A percentile compares a stretch with the other conserved stretches of the same genome.
Evolutionary conservation across 2,888 invertebrate species (phyloP).

Genomic region (Caenorhabditis sinica): DNA sequence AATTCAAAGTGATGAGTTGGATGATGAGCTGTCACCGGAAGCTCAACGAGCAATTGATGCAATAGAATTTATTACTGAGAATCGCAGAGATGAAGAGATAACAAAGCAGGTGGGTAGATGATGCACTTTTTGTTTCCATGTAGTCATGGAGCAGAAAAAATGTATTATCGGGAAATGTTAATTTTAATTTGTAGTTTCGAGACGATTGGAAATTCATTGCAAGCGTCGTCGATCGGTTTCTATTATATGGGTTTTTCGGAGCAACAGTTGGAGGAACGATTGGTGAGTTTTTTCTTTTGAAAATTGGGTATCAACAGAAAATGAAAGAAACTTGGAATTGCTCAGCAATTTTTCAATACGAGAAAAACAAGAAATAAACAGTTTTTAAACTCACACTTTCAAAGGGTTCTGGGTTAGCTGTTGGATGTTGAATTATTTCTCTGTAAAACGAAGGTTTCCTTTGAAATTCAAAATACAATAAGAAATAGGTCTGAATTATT

Average conservation of each 20-base stretch:
- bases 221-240: constrained; percentile 85
- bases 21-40: constrained; percentile 70
- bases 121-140: neutral
- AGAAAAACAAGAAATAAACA: too few relatives aligned
- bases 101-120: constrained; percentile 79
- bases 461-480: too few relatives aligned
- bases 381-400: too few relatives aligned
- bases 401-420: too few relatives aligned
- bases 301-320: constrained; percentile 73
- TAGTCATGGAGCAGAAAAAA: neutral
- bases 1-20: constrained; percentile 61
- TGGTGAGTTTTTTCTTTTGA: constrained; percentile 42
- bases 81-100: constrained; percentile 81
- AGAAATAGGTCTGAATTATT: too few relatives aligned
- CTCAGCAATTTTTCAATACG: neutral
- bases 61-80: constrained; percentile 83
- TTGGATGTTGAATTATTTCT: too few relatives aligned
- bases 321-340: neutral
- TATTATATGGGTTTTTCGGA: constrained; percentile 85
- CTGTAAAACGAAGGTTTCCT: too few relatives aligned
- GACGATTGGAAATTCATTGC: constrained; percentile 86
- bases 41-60: constrained; percentile 80
- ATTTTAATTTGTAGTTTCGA: constrained; percentile 83
- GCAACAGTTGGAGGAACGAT: constrained; percentile 74
- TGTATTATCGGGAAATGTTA: too few relatives aligned